Conservation (phyloP, 1,140 invertebrate species). For the Liolophura sinensis region DNA sequence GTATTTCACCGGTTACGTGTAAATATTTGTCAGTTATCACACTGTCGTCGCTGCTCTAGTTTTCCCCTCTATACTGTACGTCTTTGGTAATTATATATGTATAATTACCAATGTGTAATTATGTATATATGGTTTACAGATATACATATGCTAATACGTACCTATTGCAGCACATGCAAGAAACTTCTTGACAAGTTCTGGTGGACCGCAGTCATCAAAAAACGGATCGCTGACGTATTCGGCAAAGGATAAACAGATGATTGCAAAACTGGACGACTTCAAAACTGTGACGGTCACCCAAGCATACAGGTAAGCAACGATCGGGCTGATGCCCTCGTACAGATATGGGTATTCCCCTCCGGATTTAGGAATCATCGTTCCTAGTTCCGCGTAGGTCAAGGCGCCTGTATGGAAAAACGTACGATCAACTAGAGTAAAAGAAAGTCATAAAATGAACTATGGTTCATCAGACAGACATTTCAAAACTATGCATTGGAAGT, state of each 20-base stretch:
- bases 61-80: no score
- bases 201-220: slow-evolving; percentile 39
- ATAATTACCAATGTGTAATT: no score
- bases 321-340: slow-evolving; percentile 29
- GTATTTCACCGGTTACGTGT: no score
- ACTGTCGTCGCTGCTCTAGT: no score
- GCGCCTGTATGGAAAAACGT: slow-evolving; percentile 20
- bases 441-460: no score
- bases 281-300: slow-evolving; percentile 62
- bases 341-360: slow-evolving; percentile 52
- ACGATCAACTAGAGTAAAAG: no score
- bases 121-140: no score
- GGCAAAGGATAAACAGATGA: slow-evolving; percentile 41
- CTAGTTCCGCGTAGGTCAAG: slow-evolving; percentile 49
- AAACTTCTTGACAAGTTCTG: slow-evolving; percentile 29
- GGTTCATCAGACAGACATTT: no score
- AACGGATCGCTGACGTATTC: slow-evolving; percentile 32
- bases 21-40: no score
- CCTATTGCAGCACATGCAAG: slow-evolving; percentile 34
- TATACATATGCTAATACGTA: slow-evolving; percentile 65
- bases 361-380: slow-evolving; percentile 43
- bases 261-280: slow-evolving; percentile 67
- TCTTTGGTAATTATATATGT: no score
- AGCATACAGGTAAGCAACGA: slow-evolving; percentile 32
- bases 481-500: no score